Percentiles rank a stretch among this genome's conserved stretches.
phyloP scores from a whole-genome alignment of 53 echinoderm and acorn worm species.

The Arbacia lixula region DNA sequence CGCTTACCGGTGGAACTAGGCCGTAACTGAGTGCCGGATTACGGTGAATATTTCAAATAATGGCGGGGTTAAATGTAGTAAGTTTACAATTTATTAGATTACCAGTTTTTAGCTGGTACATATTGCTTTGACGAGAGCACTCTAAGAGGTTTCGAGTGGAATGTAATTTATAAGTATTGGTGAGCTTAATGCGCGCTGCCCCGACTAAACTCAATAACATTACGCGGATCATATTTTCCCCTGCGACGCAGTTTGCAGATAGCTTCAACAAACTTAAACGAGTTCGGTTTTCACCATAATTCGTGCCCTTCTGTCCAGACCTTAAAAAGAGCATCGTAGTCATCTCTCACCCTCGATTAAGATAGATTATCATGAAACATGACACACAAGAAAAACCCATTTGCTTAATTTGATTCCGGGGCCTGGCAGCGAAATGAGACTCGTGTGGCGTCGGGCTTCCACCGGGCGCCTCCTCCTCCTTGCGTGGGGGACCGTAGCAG shows the following conservation, averaged over 20 bases:
- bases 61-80: slow-evolving; percentile 54
- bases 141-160: slow-evolving; percentile 37
- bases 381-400: slow-evolving; percentile 86
- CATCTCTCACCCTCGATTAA: slow-evolving; percentile 78
- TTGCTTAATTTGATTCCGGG: slow-evolving; percentile 83
- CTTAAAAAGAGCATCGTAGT: slow-evolving; percentile 49
- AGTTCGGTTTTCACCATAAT: slow-evolving; percentile 49
- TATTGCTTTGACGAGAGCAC: slow-evolving; percentile 43
- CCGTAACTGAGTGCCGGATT: slow-evolving; percentile 52
- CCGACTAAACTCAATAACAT: slow-evolving; percentile 51
- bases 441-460: slow-evolving; percentile 37
- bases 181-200: slow-evolving; percentile 30
- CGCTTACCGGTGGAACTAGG: slow-evolving; percentile 35
- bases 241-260: not conserved
- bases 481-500: not conserved
- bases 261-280: slow-evolving; percentile 49
- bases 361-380: slow-evolving; percentile 89
- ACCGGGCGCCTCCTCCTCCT: slow-evolving; percentile 18
- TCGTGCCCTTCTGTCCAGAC: slow-evolving; percentile 47
- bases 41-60: slow-evolving; percentile 51
- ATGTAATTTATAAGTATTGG: slow-evolving; percentile 51
- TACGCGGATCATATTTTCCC: slow-evolving; percentile 53
- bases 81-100: slow-evolving; percentile 59
- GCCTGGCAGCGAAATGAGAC: slow-evolving; percentile 55
- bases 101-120: slow-evolving; percentile 53